Percentiles rank a stretch among this genome's conserved stretches.
These are phyloP conservation scores for Ptychodera flava DNA, from an alignment of 35 echinoderm and acorn worm genomes.

Conservation along the genomic window DNA sequence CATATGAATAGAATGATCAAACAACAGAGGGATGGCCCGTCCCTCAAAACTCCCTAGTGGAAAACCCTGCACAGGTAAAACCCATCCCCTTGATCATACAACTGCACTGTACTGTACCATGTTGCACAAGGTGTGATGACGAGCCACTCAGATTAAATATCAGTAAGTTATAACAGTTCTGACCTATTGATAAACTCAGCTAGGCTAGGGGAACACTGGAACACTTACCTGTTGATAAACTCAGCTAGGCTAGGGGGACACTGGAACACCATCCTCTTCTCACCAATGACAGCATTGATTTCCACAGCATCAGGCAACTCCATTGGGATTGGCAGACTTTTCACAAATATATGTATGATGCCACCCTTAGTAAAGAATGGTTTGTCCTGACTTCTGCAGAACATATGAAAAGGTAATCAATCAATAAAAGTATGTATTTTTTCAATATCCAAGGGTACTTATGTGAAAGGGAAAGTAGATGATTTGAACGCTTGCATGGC, in stretches of 20 bases:
- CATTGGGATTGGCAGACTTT: neutral
- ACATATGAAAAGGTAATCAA: conserved; percentile 13
- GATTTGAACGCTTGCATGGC: neutral
- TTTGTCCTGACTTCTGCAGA: conserved; percentile 73
- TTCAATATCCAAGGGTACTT: neutral
- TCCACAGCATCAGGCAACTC: neutral
- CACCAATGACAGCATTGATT: neutral
- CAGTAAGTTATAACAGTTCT: neutral
- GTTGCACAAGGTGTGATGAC: no score
- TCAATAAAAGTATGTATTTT: neutral
- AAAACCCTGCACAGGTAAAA: no score
- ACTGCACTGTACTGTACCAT: no score
- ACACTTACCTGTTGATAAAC: neutral
- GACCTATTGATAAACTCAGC: neutral
- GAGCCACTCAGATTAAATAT: neutral
- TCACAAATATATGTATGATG: conserved; percentile 77
- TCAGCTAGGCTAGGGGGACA: neutral
- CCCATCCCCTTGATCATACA: no score
- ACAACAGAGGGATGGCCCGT: no score
- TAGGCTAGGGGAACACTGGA: neutral
- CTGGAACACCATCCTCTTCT: neutral
- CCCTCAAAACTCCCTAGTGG: no score
- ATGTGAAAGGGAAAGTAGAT: neutral
- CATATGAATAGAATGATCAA: no score
- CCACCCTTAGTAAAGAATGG: conserved; percentile 47